phyloP scores from a whole-genome alignment of 2,888 invertebrate genomes.

The Hecatera dysodea region DNA sequence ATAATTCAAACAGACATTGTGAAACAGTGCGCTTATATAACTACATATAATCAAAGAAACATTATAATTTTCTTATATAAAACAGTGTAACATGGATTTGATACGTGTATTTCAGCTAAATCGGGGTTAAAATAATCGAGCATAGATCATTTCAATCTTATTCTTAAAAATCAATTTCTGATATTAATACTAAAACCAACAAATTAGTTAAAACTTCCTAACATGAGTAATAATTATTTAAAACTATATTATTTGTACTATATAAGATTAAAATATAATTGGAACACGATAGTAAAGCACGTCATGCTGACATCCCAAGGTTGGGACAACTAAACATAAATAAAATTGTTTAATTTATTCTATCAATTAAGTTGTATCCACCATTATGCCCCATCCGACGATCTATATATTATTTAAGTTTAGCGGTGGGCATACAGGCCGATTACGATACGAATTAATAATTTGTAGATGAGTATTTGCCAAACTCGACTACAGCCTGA shows the following conservation, averaged over 20 bases:
- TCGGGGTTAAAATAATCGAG: constrained; percentile 23
- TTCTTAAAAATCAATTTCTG: constrained; percentile 12
- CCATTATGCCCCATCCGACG: neutral
- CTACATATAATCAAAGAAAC: constrained; percentile 1
- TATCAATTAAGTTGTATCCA: neutral
- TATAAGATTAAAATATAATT: constrained; percentile 53
- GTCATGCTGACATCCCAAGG: constrained; percentile 14
- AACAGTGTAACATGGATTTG: constrained; percentile 6
- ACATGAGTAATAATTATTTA: constrained; percentile 2
- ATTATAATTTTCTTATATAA: neutral
- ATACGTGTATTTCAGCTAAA: constrained; percentile 23
- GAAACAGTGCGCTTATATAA: constrained; percentile 1
- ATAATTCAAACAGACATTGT: neutral
- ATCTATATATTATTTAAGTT: neutral
- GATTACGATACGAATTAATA: neutral
- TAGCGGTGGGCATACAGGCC: neutral
- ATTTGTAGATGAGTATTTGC: too few species aligned
- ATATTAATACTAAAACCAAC: neutral
- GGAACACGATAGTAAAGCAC: constrained; percentile 40
- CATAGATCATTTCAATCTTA: constrained; percentile 1
- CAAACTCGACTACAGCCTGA: too few species aligned
- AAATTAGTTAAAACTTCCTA: constrained; percentile 15
- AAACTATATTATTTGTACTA: constrained; percentile 65
- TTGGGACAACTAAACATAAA: neutral
- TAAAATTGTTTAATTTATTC: neutral